Percentiles rank a stretch among this genome's conserved stretches.
phyloP scores from a whole-genome alignment of 2,888 invertebrate species.

The Parthenolecanium corni region DNA sequence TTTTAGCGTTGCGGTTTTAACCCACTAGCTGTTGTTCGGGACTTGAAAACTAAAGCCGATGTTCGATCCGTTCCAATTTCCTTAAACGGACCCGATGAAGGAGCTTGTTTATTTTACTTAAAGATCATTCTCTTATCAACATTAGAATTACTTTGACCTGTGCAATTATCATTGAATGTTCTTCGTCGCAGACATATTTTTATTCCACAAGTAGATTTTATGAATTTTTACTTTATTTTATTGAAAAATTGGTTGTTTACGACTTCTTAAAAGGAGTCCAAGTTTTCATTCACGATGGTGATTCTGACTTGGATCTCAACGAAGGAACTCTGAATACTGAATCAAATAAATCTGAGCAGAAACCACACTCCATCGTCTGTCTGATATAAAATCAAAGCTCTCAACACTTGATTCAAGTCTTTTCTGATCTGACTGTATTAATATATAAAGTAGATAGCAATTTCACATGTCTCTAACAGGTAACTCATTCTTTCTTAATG shows the following conservation, averaged over 20 bases:
- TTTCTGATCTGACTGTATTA: slow-evolving; percentile 78
- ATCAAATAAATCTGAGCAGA: too few species aligned
- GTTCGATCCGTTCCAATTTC: slow-evolving; percentile 69
- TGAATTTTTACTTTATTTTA: not conserved
- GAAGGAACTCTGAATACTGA: too few species aligned
- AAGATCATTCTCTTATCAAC: too few species aligned
- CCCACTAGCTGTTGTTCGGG: slow-evolving; percentile 56
- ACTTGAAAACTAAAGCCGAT: slow-evolving; percentile 50
- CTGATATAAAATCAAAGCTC: slow-evolving; percentile 1
- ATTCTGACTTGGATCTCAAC: not conserved
- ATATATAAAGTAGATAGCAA: slow-evolving; percentile 58
- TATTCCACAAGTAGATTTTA: too few species aligned
- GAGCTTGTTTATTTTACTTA: slow-evolving; percentile 42
- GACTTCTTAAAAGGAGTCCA: slow-evolving; percentile 22
- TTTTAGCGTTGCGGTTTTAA: too few species aligned
- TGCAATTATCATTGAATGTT: too few species aligned
- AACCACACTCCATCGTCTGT: not conserved
- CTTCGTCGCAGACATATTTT: too few species aligned
- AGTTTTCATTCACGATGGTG: not conserved
- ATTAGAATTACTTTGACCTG: too few species aligned
- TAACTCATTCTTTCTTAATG: too few species aligned
- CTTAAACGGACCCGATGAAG: slow-evolving; percentile 45
- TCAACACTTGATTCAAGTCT: slow-evolving; percentile 48
- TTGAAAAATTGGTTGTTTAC: slow-evolving; percentile 26
- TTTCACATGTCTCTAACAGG: slow-evolving; percentile 57